Evolutionary conservation across 2,113 vertebrate genomes (phyloP).

Genomic region (Cynocephalus volans): DNA sequence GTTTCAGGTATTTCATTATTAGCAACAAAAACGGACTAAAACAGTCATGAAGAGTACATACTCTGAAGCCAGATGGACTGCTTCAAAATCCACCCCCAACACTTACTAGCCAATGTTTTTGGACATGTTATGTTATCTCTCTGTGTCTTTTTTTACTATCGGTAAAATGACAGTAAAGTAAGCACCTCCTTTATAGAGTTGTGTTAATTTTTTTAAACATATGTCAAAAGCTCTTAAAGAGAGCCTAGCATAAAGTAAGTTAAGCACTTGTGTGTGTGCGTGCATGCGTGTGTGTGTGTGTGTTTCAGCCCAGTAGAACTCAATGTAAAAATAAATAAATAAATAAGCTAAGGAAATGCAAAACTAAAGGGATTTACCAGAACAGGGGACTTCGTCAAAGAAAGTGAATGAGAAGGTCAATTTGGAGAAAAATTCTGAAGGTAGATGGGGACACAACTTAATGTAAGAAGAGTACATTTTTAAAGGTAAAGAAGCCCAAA

Average conservation of each 20-base stretch:
- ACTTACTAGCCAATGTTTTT: background rate
- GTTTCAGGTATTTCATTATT: no score
- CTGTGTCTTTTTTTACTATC: background rate
- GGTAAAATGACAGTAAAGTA: constrained; percentile 27
- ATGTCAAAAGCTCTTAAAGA: background rate
- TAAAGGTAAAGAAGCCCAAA: background rate
- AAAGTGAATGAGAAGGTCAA: background rate
- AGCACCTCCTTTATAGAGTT: background rate
- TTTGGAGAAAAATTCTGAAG: background rate
- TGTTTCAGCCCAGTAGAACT: background rate
- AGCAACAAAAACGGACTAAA: no score
- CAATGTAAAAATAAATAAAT: background rate
- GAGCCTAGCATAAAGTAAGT: background rate
- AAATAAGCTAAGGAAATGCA: background rate
- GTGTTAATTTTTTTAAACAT: background rate
- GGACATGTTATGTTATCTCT: background rate
- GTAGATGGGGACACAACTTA: background rate
- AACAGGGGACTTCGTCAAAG: background rate
- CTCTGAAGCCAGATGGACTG: no score
- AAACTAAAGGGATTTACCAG: background rate
- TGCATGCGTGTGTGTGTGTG: background rate
- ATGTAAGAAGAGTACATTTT: background rate
- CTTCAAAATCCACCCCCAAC: background rate
- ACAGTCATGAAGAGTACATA: no score
- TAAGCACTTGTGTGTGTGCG: background rate